These are phyloP conservation scores for Egretta garzetta DNA, from an alignment of 2,113 vertebrate genomes.

Conservation along the genomic window DNA sequence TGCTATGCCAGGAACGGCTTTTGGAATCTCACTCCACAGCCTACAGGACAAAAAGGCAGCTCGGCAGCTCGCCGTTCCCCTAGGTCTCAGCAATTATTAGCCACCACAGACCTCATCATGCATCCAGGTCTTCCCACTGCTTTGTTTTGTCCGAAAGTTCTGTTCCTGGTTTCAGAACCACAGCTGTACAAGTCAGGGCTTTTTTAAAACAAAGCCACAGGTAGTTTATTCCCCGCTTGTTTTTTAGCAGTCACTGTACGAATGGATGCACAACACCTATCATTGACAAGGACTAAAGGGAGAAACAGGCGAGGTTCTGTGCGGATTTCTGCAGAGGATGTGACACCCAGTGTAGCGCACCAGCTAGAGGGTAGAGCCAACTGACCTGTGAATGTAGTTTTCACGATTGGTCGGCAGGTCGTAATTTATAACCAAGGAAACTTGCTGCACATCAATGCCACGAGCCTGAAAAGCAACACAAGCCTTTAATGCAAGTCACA, in stretches of 20 bases:
- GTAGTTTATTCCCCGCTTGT: not conserved
- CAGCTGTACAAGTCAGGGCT: not conserved
- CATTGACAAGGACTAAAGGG: not conserved
- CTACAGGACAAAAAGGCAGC: fast-evolving
- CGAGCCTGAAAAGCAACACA: constrained; percentile 83
- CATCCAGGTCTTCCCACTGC: constrained; percentile 56
- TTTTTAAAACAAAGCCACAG: not conserved
- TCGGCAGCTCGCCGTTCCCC: not conserved
- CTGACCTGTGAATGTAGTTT: constrained; percentile 98
- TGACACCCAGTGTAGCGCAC: not conserved
- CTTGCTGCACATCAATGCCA: constrained; percentile 98
- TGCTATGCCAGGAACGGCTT: fast-evolving
- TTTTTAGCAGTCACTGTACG: not conserved
- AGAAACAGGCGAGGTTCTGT: not conserved
- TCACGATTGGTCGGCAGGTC: constrained; percentile 99
- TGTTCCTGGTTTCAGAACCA: not conserved
- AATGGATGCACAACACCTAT: not conserved
- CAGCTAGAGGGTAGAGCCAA: not conserved
- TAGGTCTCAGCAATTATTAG: not conserved
- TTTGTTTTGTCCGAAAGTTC: not conserved
- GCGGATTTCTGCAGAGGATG: not conserved
- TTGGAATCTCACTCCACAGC: fast-evolving
- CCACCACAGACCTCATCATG: not conserved
- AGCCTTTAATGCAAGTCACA: not conserved
- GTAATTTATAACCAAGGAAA: constrained; percentile 98